Conservation (phyloP, 2,797 vertebrate genomes). For the Cygnus olor region DNA sequence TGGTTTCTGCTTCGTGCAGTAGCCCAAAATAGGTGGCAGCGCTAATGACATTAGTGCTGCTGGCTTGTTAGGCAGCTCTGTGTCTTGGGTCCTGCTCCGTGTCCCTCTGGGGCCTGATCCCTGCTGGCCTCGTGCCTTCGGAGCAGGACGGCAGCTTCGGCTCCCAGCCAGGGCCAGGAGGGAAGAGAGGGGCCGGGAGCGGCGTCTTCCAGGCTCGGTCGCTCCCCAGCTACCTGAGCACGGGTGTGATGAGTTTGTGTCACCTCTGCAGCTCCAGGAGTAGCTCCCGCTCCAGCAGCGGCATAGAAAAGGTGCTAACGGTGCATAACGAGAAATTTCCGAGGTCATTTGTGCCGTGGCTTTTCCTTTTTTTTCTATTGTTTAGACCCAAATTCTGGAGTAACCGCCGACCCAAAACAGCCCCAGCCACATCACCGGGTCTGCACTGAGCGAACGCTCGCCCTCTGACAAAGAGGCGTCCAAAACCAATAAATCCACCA, state of each 20-base stretch:
- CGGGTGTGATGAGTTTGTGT: neutral
- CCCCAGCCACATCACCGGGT: neutral
- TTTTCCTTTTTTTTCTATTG: neutral
- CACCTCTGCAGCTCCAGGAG: rapidly evolving
- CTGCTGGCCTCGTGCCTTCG: neutral
- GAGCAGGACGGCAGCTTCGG: neutral
- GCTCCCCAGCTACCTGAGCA: neutral
- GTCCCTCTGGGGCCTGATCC: neutral
- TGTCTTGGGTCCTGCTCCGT: neutral
- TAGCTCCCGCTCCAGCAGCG: neutral
- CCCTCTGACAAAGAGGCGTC: neutral
- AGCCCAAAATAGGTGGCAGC: neutral
- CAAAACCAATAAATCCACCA: neutral
- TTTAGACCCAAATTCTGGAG: neutral
- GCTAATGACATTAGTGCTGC: neutral
- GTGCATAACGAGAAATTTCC: neutral
- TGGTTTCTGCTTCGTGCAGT: neutral
- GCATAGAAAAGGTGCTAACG: slow-evolving; percentile 11
- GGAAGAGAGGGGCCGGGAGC: too few species aligned
- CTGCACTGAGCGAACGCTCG: neutral
- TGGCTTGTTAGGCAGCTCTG: neutral
- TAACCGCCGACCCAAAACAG: neutral
- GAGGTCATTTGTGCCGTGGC: neutral
- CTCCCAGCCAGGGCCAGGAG: too few species aligned
- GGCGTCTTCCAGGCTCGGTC: too few species aligned